Percentiles rank a stretch among this genome's conserved stretches.
Conservation (phyloP, 2,797 vertebrate species). For the Tokudaia muenninki region DNA sequence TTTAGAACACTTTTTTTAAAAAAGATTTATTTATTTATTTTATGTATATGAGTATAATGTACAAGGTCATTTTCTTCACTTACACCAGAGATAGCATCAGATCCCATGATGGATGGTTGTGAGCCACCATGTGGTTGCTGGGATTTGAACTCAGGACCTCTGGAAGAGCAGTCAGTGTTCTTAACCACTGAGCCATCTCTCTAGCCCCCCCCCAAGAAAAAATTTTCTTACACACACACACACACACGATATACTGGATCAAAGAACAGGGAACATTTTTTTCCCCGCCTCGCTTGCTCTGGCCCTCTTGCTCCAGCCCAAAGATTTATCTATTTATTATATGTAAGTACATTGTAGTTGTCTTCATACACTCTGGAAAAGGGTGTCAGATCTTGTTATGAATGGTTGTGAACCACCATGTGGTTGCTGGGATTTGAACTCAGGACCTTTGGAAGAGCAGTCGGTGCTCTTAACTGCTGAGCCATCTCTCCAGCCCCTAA, state of each 20-base stretch:
- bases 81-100: neutral
- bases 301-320: too few relatives aligned
- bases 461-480: neutral
- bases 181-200: neutral
- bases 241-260: too few relatives aligned
- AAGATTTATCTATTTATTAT: too few relatives aligned
- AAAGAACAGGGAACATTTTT: too few relatives aligned
- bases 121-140: neutral
- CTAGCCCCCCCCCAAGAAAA: too few relatives aligned
- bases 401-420: neutral
- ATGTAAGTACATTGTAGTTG: too few relatives aligned
- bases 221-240: neutral
- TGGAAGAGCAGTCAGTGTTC: neutral
- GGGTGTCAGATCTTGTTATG: neutral
- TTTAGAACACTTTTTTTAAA: neutral
- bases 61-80: neutral
- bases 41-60: neutral
- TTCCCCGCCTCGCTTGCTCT: too few relatives aligned
- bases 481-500: neutral
- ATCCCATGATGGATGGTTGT: neutral
- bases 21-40: neutral
- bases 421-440: neutral
- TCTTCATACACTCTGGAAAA: neutral
- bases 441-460: neutral
- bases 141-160: neutral